Conservation (phyloP, 2,888 invertebrate species). For the Lydus trimaculatus region DNA sequence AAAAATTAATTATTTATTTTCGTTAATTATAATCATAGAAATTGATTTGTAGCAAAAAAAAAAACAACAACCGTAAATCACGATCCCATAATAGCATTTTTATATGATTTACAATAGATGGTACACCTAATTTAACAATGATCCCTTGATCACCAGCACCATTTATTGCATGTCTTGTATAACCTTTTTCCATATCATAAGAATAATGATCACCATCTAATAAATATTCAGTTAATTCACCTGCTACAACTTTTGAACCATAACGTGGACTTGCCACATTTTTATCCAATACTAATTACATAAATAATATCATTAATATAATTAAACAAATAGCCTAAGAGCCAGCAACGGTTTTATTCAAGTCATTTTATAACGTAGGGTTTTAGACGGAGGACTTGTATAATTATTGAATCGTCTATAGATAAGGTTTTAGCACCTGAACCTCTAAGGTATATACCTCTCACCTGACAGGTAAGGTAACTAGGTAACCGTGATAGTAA, state of each 20-base stretch:
- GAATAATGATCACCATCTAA: slow-evolving; percentile 87
- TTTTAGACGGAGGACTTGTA: no score
- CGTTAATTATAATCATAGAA: neutral
- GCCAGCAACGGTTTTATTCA: no score
- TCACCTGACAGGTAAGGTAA: no score
- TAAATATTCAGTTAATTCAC: slow-evolving; percentile 88
- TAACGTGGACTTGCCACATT: slow-evolving; percentile 87
- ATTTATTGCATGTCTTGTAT: slow-evolving; percentile 63
- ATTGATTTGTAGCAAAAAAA: no score
- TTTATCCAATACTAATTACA: slow-evolving; percentile 87
- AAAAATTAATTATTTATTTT: slow-evolving; percentile 38
- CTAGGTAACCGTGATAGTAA: no score
- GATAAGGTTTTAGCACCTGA: no score
- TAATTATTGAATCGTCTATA: no score
- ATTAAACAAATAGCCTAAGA: no score
- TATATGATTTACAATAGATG: slow-evolving; percentile 93
- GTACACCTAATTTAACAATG: slow-evolving; percentile 81
- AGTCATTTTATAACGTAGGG: no score
- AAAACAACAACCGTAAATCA: slow-evolving; percentile 73
- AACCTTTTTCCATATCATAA: slow-evolving; percentile 93
- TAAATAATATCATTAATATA: neutral
- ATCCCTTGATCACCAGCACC: slow-evolving; percentile 76
- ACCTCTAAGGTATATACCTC: no score
- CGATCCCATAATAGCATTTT: slow-evolving; percentile 94
- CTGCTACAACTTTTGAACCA: slow-evolving; percentile 86